Evolutionary conservation across 2,888 invertebrate species (phyloP), one percentile per base, ranked within the genome.

Genomic region (Phymatocera aterrima): DNA sequence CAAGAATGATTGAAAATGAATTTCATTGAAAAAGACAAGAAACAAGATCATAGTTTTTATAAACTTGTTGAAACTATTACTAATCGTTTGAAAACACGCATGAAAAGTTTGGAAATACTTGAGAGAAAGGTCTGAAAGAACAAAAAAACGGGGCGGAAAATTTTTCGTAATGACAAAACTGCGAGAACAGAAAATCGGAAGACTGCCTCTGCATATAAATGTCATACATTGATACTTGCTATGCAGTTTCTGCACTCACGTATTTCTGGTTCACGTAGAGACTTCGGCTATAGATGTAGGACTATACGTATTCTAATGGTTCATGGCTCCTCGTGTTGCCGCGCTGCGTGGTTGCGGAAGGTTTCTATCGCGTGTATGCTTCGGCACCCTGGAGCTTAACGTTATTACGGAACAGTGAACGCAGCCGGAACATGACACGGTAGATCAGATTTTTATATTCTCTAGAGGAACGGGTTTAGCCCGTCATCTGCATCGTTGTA

Each of bases 401-500:
- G 72, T 72, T 72, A 72, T 72, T 72, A 72, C 72, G 72, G 28
- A 72, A 72, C 51, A 51, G 34, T 54, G 72, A 72, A 54, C 72
- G 72, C 34, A 51, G 34, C 34, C 72, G 28, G 54, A 72, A 54
- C 51, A 51, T 37, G 72, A 72, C 72, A 72, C 51, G 48, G 48
- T 18, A 54, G 72, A 72, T 72, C 51, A 54, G 54, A 48, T 72
- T 72, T 72, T 31, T 48, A 51, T 72, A 28, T 18, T 51, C n/a
- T 34, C 57, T 24, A 57, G 57, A 12, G 57, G 28, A 57, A 57
- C 28, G 15, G 28, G 28, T 24, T 57, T 57, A 28, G 57, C 15
- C 24, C 5, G 57, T 57, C 6, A 28, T 15, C 8, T 51, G 4
- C 4, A 57, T 21, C 57, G n/a, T n/a, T n/a, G n/a, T n/a, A n/a